Base-by-base conservation (phyloP, 2,797 vertebrate species). In the Sciurus carolinensis region DNA sequence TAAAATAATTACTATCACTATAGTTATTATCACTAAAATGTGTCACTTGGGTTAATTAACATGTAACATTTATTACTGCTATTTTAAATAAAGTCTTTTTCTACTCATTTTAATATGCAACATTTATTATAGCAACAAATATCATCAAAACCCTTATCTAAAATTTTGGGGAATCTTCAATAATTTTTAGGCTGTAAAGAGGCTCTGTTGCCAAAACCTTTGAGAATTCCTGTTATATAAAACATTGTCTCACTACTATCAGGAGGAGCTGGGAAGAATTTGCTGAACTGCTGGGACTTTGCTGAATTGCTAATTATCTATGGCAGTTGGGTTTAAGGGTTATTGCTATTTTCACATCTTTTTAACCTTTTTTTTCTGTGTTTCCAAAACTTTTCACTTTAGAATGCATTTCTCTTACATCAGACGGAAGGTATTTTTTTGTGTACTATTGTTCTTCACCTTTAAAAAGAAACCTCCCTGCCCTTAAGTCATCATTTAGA, bases 331-430 rank as follows among this genome's bases (percentile, higher is more conserved):
- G 42, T n/a, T 95, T 77, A 85, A 96, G 57, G 62, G 28, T 89
- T 62, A 15, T 91, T 69, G 36, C 69, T 96, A 79, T 80, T 92
- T 88, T 85, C 93, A 77, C 54, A 77, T 88, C 54, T 92, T 94
- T 85, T 87, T 28, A 66, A 39, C 8, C 33, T 54, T 82, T 79
- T 79, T 94, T 75, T 72, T 39, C 39, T 76, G 4, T 76, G 44
- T 66, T 94, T 75, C 64, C 71, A 91, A 95, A 94, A 66, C 79
- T 62, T 95, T 91, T 11, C 20, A 36, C 44, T 82, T 87, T 42
- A 94, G 54, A 15, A 71, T 73, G 7, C 8, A n/a, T 82, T 87
- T 94, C 52, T 84, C 92, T 90, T 76, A 54, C 26, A 85, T 82
- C 30, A 79, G 59, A 67, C 62, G 18, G 73, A 79, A 67, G 24